These are phyloP conservation scores for Capitulum mitella DNA, from an alignment of 2,888 invertebrate species.

Conservation along the genomic window DNA sequence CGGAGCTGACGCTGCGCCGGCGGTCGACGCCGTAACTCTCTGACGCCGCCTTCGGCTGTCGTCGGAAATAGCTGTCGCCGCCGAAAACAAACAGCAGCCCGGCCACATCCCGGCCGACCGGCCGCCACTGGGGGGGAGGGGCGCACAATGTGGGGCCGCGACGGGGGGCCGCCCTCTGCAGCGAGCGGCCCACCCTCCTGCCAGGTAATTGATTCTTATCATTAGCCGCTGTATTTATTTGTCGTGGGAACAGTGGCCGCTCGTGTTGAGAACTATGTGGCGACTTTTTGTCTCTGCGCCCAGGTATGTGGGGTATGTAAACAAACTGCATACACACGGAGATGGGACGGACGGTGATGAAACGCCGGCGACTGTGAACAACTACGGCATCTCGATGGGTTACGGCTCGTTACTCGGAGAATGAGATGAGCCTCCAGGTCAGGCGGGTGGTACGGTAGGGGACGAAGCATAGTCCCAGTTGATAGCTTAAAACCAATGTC, in stretches of 20 bases:
- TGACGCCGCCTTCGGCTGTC: neutral
- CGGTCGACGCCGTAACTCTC: no score
- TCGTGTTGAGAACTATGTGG: slow-evolving; percentile 2
- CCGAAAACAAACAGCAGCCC: neutral
- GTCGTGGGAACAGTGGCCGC: slow-evolving; percentile 9
- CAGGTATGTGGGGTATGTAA: slow-evolving; percentile 18
- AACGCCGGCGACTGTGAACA: no score
- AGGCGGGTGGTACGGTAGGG: no score
- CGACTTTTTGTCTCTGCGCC: neutral
- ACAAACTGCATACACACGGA: neutral
- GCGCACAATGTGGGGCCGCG: neutral
- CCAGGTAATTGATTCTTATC: slow-evolving; percentile 21
- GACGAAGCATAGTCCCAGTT: no score
- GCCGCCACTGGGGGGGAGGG: neutral
- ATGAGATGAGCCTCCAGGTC: no score
- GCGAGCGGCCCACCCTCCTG: neutral
- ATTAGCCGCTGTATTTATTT: slow-evolving; percentile 21
- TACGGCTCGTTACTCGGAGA: no score
- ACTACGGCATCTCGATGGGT: no score
- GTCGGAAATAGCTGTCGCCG: neutral
- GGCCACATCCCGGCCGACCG: neutral
- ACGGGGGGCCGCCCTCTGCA: neutral
- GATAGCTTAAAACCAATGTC: no score
- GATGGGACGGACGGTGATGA: no score
- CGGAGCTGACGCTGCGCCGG: no score